These are phyloP conservation scores for Leucophenga varia DNA, from an alignment of 1,140 invertebrate genomes.

Conservation along the genomic window DNA sequence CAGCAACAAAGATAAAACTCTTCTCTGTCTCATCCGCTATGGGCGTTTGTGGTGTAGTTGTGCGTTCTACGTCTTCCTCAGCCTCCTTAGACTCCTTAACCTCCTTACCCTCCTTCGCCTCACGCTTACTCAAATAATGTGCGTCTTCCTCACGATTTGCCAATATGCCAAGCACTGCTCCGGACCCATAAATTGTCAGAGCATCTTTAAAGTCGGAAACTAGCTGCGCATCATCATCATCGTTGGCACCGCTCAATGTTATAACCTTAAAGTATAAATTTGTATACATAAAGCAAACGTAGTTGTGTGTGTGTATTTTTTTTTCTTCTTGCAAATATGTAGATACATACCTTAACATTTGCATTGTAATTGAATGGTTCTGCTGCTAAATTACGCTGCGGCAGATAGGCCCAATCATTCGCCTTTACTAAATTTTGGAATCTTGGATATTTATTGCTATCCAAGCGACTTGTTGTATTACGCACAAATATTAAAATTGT, in stretches of 20 bases:
- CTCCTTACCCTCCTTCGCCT: constrained; percentile 31
- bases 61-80: constrained; percentile 18
- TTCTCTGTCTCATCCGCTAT: constrained; percentile 31
- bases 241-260: constrained; percentile 60
- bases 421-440: constrained; percentile 50
- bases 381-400: constrained; percentile 60
- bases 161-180: constrained; percentile 60
- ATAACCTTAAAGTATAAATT: constrained; percentile 55
- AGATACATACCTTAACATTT: constrained; percentile 46
- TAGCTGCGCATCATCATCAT: constrained; percentile 61
- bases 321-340: constrained; percentile 3
- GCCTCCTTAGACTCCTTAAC: constrained; percentile 20
- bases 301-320: neutral
- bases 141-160: constrained; percentile 54
- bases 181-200: constrained; percentile 60
- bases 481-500: constrained; percentile 49
- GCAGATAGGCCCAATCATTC: constrained; percentile 57
- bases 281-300: neutral
- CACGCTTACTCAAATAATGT: constrained; percentile 42
- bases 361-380: constrained; percentile 59
- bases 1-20: constrained; percentile 42
- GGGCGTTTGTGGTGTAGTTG: constrained; percentile 23
- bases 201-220: constrained; percentile 60
- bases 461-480: constrained; percentile 38
- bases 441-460: constrained; percentile 42